phyloP scores from a whole-genome alignment of 1,140 invertebrate genomes.

The Homarus americanus region DNA sequence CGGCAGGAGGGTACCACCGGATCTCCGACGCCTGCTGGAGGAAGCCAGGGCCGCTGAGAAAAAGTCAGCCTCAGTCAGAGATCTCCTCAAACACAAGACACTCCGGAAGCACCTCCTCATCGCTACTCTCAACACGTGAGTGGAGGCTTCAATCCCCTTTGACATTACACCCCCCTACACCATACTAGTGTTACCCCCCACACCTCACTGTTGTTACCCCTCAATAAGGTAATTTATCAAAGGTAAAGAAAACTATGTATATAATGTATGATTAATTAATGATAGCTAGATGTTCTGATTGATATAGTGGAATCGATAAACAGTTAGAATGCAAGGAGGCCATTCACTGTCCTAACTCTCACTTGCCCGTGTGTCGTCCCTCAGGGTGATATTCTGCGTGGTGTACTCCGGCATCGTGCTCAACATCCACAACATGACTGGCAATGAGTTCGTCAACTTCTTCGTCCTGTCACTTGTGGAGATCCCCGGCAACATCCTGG shows the following conservation, averaged over 20 bases:
- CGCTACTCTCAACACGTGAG: slow-evolving; percentile 21
- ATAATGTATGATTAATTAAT: too few species aligned
- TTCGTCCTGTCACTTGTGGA: slow-evolving; percentile 83
- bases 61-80: slow-evolving; percentile 28
- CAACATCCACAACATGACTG: slow-evolving; percentile 82
- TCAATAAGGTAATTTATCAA: too few species aligned
- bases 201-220: too few species aligned
- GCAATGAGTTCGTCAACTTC: slow-evolving; percentile 85
- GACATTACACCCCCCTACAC: too few species aligned
- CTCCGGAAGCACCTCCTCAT: slow-evolving; percentile 43
- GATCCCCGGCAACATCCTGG: slow-evolving; percentile 81
- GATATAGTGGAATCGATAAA: too few species aligned
- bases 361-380: slow-evolving; percentile 70
- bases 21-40: slow-evolving; percentile 31
- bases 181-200: too few species aligned
- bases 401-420: slow-evolving; percentile 83
- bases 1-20: slow-evolving; percentile 79
- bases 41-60: slow-evolving; percentile 76
- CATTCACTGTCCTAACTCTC: too few species aligned
- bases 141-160: too few species aligned
- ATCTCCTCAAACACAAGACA: slow-evolving; percentile 23
- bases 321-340: too few species aligned
- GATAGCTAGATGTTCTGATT: too few species aligned
- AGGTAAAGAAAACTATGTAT: too few species aligned
- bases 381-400: slow-evolving; percentile 81